These are phyloP conservation scores for Calosoma granatense DNA, from an alignment of 1,140 invertebrate genomes.

Conservation along the genomic window DNA sequence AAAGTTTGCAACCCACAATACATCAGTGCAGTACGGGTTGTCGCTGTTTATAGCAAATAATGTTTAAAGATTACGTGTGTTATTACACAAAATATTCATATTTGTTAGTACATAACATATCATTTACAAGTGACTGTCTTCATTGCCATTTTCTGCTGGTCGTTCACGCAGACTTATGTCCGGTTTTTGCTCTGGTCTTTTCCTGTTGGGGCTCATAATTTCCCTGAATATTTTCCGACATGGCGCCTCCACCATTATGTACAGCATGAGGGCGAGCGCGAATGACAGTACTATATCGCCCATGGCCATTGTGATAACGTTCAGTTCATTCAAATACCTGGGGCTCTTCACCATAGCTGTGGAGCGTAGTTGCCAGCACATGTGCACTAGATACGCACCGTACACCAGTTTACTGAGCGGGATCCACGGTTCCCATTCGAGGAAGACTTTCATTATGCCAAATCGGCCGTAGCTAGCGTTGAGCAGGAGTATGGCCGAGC, in stretches of 20 bases:
- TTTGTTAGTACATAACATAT: no score
- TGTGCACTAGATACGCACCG: conserved; percentile 54
- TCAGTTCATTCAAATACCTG: conserved; percentile 30
- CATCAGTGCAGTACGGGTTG: no score
- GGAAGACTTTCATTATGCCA: conserved; percentile 41
- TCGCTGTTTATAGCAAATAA: no score
- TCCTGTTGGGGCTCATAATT: conserved; percentile 21
- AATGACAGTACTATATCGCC: conserved; percentile 35
- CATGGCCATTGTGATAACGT: conserved; percentile 25
- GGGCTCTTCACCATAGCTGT: conserved; percentile 37
- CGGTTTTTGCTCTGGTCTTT: conserved; percentile 14
- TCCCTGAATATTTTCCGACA: conserved; percentile 35
- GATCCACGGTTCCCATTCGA: conserved; percentile 56
- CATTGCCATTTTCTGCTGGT: conserved; percentile 1
- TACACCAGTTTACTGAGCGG: conserved; percentile 62
- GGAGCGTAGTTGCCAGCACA: conserved; percentile 36
- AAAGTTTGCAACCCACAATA: no score
- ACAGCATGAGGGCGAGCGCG: conserved; percentile 32
- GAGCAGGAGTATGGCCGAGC: conserved; percentile 41
- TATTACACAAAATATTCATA: no score
- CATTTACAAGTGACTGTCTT: background rate
- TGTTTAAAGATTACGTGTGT: no score
- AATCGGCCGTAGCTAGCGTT: conserved; percentile 26
- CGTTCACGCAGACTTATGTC: conserved; percentile 4
- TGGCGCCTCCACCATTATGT: conserved; percentile 39